Base-by-base conservation (phyloP, 2,113 vertebrate genomes). In the Macquaria ambigua region DNA sequence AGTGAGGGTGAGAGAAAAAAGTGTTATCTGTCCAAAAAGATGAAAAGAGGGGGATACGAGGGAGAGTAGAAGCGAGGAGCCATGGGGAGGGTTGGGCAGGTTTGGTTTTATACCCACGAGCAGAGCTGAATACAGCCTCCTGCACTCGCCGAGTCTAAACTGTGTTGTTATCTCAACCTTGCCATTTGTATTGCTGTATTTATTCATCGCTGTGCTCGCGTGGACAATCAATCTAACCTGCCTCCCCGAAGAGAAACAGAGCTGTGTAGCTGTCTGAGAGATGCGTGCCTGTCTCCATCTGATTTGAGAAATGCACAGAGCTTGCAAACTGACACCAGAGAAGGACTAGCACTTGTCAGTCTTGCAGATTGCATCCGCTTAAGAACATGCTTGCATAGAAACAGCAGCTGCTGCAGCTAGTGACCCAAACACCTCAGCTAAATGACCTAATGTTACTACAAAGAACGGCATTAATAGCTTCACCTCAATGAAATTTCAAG, bases 391-490 rank as follows among this genome's bases (percentile, higher is more conserved):
- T 79, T 73, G 73, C 85, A 82, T 55, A 82, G 77, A 88, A 87
- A 83, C 66, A 84, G 84, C 90, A 90, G 93, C 85, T 92, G 91
- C 89, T 72, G 86, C 83, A 71, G 73, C 58, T 8, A 59, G 59
- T 50, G 81, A 89, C 82, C 77, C 52, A 80, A 46, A 79, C 79
- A 70, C 79, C 89, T 86, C 75, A 8, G 77, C 81, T 87, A 87
- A 94, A 94, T 93, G 89, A 86, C 87, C 93, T 91, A 90, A 93
- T 92, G 93, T 91, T 93, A 92, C 93, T 94, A 93, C 83, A 93
- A 87, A 93, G 90, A 90, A 82, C 59, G 43, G 90, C 90, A 92
- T 92, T 93, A 94, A 95, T 92, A 78, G 89, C 83, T 86, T 92
- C 83, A 91, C 87, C 90, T 93, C 89, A 90, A 84, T 93, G 88